These are phyloP conservation scores for Drosophila lini DNA, from an alignment of 1,140 invertebrate genomes.

Conservation along the genomic window DNA sequence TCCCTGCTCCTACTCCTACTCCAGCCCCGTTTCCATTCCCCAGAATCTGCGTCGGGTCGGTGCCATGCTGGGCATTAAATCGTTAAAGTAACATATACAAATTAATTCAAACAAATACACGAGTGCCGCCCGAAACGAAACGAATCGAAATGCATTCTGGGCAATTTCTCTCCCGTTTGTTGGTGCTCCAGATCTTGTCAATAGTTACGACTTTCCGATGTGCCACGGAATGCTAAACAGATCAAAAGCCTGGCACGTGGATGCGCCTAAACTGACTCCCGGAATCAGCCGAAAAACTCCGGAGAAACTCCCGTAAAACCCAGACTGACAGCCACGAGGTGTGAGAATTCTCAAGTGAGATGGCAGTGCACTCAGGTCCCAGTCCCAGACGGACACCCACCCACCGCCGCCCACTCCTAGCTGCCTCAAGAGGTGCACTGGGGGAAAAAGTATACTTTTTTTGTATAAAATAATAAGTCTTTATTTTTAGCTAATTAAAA, in stretches of 20 bases:
- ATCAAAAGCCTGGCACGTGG: slow-evolving; percentile 73
- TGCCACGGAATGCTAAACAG: slow-evolving; percentile 78
- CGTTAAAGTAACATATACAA: slow-evolving; percentile 79
- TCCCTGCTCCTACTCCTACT: background rate
- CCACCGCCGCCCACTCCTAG: slow-evolving; percentile 15
- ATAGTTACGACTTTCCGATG: slow-evolving; percentile 80
- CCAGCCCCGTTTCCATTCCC: slow-evolving; percentile 1
- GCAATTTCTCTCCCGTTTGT: slow-evolving; percentile 20
- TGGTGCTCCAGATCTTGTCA: slow-evolving; percentile 63
- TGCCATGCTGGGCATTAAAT: slow-evolving; percentile 71
- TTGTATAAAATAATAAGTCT: too few species aligned
- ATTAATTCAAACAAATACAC: slow-evolving; percentile 80
- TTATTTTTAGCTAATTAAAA: background rate
- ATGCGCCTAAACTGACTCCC: slow-evolving; percentile 26
- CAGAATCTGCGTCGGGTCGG: slow-evolving; percentile 46
- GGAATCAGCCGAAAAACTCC: background rate
- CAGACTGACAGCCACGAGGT: slow-evolving; percentile 52
- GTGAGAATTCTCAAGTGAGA: slow-evolving; percentile 78
- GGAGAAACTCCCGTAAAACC: slow-evolving; percentile 34
- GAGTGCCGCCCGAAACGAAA: slow-evolving; percentile 27
- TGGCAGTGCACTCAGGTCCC: slow-evolving; percentile 56
- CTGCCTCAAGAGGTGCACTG: slow-evolving; percentile 7
- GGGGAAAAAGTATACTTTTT: background rate
- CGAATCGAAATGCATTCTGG: slow-evolving; percentile 33
- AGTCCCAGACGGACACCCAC: slow-evolving; percentile 16